phyloP scores from a whole-genome alignment of 1,140 invertebrate genomes.

The Calliopsis andreniformis region DNA sequence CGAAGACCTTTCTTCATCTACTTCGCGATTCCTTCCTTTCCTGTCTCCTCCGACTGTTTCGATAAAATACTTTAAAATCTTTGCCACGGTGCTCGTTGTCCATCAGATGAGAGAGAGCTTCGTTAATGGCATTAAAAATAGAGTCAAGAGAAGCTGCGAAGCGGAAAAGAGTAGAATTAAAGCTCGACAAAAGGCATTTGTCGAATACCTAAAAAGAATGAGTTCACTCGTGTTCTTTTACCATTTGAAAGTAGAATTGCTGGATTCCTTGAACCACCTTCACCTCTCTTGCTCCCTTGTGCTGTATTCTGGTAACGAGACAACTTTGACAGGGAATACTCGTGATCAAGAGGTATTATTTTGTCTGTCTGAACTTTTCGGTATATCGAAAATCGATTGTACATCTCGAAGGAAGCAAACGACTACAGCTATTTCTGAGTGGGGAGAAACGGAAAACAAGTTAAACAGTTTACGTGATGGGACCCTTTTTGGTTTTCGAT shows the following conservation, averaged over 20 bases:
- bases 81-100: no score
- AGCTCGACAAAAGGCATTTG: background rate
- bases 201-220: background rate
- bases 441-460: no score
- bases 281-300: background rate
- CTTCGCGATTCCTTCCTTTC: no score
- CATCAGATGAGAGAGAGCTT: no score
- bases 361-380: background rate
- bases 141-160: background rate
- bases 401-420: no score
- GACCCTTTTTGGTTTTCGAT: no score
- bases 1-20: no score
- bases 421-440: no score
- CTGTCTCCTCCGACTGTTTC: no score
- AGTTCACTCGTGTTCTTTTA: background rate
- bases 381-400: no score
- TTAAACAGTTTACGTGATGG: no score
- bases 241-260: background rate
- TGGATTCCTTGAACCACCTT: background rate
- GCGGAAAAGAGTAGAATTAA: background rate
- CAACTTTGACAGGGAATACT: background rate
- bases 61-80: background rate
- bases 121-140: background rate
- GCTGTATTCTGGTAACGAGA: background rate
- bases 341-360: background rate